Evolutionary conservation across 2,797 vertebrate species (phyloP).

Genomic region (Myoxocephalus aenaeus): DNA sequence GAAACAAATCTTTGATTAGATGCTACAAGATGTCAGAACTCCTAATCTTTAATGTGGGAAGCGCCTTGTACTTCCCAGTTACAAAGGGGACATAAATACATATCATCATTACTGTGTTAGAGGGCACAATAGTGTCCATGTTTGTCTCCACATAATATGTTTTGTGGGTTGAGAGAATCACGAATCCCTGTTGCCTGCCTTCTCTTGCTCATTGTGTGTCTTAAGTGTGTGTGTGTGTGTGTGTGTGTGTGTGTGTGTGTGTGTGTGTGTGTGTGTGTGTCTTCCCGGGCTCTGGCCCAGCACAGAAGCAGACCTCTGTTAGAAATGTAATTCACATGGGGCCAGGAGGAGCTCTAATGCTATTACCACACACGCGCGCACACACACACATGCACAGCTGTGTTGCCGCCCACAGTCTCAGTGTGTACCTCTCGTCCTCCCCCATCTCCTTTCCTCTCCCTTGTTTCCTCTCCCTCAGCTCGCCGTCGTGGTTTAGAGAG

Average conservation of each 20-base stretch:
- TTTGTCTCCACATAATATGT: constrained; percentile 38
- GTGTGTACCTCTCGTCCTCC: constrained; percentile 23
- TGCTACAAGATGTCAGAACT: neutral
- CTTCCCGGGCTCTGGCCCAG: constrained; percentile 64
- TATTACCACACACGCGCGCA: constrained; percentile 65
- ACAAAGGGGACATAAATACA: constrained; percentile 33
- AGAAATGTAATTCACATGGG: constrained; percentile 80
- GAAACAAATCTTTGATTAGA: neutral
- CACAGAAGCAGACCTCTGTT: constrained; percentile 78
- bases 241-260: constrained; percentile 26
- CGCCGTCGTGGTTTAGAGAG: constrained; percentile 37
- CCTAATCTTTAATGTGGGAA: constrained; percentile 7
- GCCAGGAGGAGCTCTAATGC: constrained; percentile 75
- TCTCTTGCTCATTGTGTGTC: constrained; percentile 26
- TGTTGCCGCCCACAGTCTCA: constrained; percentile 63
- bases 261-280: constrained; percentile 32
- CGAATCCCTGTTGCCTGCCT: constrained; percentile 46
- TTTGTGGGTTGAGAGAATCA: constrained; percentile 44
- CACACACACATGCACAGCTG: constrained; percentile 43
- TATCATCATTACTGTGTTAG: constrained; percentile 32
- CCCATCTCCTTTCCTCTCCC: constrained; percentile 35
- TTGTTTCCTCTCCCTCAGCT: constrained; percentile 36
- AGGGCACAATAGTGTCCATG: constrained; percentile 22
- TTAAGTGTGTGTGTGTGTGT: constrained; percentile 20
- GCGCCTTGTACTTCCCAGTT: neutral